Base-by-base conservation (phyloP, 53 echinoderm and acorn worm species). In the Stichopus horrens region DNA sequence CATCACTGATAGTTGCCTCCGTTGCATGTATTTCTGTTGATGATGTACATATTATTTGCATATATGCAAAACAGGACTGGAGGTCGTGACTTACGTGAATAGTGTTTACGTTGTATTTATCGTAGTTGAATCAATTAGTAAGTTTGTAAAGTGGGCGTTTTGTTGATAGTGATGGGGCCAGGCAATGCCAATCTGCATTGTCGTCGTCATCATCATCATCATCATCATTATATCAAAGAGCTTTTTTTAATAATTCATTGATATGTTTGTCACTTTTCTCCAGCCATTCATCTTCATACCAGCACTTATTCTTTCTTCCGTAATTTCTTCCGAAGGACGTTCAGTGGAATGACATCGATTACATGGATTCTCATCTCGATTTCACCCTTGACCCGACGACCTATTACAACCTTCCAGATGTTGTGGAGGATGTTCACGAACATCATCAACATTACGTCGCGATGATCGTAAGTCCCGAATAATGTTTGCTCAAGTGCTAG, bases 331-430 rank as follows among this genome's bases (percentile, higher is more conserved):
- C 51, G n/a, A 53, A 96, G 96, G 96, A 96, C 89, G 86, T 87
- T 51, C 96, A 96, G 66, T 96, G 96, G 96, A 96, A 96, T 89
- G 96, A 96, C 83, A 96, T 96, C 86, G 53, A 84, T 74, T 86
- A 86, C 86, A 86, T 86, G 86, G 52, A 67, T 6, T 91, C 86
- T 0, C 88, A 74, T 22, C 91, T 91, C 60, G 95, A 94, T 76
- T 97, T 95, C 82, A 97, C 97, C 7, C 9, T 91, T 10, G 94
- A 94, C 86, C 68, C 71, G 5, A 53, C 66, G 20, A 87, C 86
- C 13, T 92, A 77, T 87, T 65, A 65, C 23, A 76, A 76, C 14
- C 75, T 93, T 52, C 54, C 86, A 54, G 80, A 79, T 53, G 77
- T 93, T 8, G 56, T 93, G 7, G 73, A 75, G 23, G 83, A 91